These are phyloP conservation scores for Istiophorus platypterus DNA, from an alignment of 2,113 vertebrate genomes.

Conservation along the genomic window DNA sequence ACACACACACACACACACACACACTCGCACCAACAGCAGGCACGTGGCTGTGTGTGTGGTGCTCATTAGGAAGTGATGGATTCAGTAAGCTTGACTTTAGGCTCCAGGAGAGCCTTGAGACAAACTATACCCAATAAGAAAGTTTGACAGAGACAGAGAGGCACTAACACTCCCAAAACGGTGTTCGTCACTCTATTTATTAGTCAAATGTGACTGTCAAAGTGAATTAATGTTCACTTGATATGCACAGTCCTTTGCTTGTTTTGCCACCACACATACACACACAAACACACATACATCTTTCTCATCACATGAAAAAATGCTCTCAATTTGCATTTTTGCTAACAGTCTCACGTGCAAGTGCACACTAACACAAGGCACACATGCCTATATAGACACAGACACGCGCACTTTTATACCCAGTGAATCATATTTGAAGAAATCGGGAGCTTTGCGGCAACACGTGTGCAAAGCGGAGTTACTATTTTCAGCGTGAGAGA, in stretches of 20 bases:
- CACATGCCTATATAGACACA: not conserved
- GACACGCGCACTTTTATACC: slow-evolving; percentile 2
- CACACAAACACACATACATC: not conserved
- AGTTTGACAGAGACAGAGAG: not conserved
- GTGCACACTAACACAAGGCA: not conserved
- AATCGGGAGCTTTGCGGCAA: slow-evolving; percentile 1
- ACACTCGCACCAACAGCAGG: slow-evolving; percentile 16
- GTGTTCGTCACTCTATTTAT: slow-evolving; percentile 37
- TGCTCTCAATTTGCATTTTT: slow-evolving; percentile 6
- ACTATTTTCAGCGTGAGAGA: slow-evolving; percentile 63
- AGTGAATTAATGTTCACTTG: slow-evolving; percentile 34
- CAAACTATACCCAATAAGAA: slow-evolving; percentile 52
- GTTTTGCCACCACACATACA: not conserved
- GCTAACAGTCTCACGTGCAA: not conserved
- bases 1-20: slow-evolving; percentile 32
- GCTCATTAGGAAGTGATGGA: slow-evolving; percentile 72
- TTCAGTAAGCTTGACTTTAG: slow-evolving; percentile 62
- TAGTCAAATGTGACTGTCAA: slow-evolving; percentile 50
- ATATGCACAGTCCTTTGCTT: slow-evolving; percentile 7
- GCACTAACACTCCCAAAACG: slow-evolving; percentile 6
- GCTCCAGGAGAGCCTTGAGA: slow-evolving; percentile 50
- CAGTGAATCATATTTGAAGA: slow-evolving; percentile 6
- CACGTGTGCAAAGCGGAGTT: slow-evolving; percentile 21
- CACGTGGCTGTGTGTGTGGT: slow-evolving; percentile 33
- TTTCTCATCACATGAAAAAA: slow-evolving; percentile 14